Base-by-base conservation (phyloP, 1,140 invertebrate genomes). In the Drosophila sulfurigaster region DNA sequence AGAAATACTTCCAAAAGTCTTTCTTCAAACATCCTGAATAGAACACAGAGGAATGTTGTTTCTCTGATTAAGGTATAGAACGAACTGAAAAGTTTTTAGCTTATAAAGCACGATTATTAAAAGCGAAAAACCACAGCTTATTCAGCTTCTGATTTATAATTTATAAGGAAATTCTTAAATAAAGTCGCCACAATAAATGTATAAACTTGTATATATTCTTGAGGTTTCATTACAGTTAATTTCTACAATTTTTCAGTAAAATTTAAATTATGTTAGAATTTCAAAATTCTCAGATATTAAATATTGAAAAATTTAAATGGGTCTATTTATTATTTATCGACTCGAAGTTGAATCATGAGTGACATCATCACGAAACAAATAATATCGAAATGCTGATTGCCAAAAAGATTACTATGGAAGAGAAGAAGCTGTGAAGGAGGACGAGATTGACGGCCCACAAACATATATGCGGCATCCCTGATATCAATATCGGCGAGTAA, bases 11-110 rank as follows among this genome's bases (percentile, higher is more conserved):
- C 60, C 11, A 64, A 38, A 20, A 64, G 52, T 1, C 43, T 52
- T 4, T 52, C 52, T 16, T 64, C 60, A 43, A 64, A 64, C 60
- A 64, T 64, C 5, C 8, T 64, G 3, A 43, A 41, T 16, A 43
- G 25, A 13, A 20, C 5, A 0, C 2, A 35, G 30, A 35, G 2
- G 51, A 15, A 32, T 38, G n/a, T 38, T 35, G 13, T 28, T 49
- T 13, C 30, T 20, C 5, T 0, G n/a, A 20, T 49, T 6, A 51
- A 35, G 1, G 5, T n/a, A 10, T 8, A 3, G 1, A 6, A n/a
- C 8, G 5, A 62, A 62, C 59, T 62, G 30, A 62, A 4, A 3
- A 32, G 5, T 7, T 8, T 5, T 54, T 7, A 15, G 7, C 7
- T 35, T 30, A 6, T 11, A 49, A n/a, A 10, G 4, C 48, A 3